phyloP scores from a whole-genome alignment of 2,113 vertebrate genomes.

The Seriola quinqueradiata region DNA sequence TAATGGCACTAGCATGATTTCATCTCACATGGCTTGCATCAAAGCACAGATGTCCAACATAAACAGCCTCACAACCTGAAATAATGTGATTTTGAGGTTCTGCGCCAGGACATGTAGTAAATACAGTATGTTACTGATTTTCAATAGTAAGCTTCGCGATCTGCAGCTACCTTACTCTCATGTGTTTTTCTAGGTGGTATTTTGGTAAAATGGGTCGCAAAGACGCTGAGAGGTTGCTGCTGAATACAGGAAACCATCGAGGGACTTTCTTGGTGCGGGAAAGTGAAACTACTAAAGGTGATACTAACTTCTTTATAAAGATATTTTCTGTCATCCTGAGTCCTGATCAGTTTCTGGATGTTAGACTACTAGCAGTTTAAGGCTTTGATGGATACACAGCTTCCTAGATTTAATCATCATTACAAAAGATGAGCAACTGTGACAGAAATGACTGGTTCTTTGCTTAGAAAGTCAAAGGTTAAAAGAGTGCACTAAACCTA shows the following conservation, averaged over 20 bases:
- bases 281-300: slow-evolving; percentile 99
- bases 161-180: background rate
- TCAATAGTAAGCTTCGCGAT: background rate
- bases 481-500: too few species aligned
- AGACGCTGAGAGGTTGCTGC: slow-evolving; percentile 95
- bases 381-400: background rate
- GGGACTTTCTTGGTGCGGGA: slow-evolving; percentile 97
- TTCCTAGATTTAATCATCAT: too few species aligned
- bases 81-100: slow-evolving; percentile 12
- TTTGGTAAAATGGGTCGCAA: slow-evolving; percentile 99
- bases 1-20: slow-evolving; percentile 35
- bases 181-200: slow-evolving; percentile 90
- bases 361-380: background rate
- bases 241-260: slow-evolving; percentile 94
- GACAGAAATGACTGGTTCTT: too few species aligned
- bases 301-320: background rate
- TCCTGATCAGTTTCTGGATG: background rate
- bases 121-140: background rate
- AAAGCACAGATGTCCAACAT: background rate
- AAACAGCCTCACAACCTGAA: background rate
- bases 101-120: background rate
- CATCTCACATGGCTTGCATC: slow-evolving; percentile 17
- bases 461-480: too few species aligned
- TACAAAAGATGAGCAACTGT: too few species aligned
- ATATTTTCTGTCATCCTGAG: background rate